phyloP scores from a whole-genome alignment of 2,888 invertebrate species.

The Neoascia interrupta region DNA sequence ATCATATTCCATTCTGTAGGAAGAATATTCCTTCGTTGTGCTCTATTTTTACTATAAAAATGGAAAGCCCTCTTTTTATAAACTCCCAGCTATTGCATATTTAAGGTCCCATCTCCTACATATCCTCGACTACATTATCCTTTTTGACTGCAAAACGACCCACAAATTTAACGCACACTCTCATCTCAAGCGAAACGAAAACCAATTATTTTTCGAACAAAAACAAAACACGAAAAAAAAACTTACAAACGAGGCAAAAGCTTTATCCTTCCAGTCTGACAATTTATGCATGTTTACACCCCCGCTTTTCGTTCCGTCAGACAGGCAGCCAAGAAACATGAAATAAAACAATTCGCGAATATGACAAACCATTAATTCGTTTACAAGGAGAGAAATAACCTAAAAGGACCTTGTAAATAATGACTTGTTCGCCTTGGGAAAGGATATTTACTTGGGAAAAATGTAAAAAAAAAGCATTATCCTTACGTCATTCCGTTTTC shows the following conservation, averaged over 20 bases:
- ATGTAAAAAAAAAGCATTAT: too few relatives aligned
- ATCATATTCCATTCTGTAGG: too few relatives aligned
- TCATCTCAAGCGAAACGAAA: conserved; percentile 54
- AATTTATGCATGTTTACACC: conserved; percentile 59
- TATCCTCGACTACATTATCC: conserved; percentile 30
- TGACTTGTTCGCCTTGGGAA: too few relatives aligned
- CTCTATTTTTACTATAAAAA: too few relatives aligned
- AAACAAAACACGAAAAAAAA: conserved; percentile 52
- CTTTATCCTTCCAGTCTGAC: conserved; percentile 55
- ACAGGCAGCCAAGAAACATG: conserved; percentile 18
- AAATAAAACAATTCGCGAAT: conserved; percentile 26
- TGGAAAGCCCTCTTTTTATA: too few relatives aligned
- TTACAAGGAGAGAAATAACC: too few relatives aligned
- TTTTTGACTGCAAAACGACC: conserved; percentile 27
- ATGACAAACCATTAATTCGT: conserved; percentile 25
- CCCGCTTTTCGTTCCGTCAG: conserved; percentile 19
- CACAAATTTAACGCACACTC: conserved; percentile 39
- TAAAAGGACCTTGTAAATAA: too few relatives aligned
- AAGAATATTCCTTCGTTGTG: too few relatives aligned
- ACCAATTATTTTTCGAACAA: conserved; percentile 53
- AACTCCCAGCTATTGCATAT: conserved; percentile 38
- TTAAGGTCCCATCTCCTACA: conserved; percentile 18
- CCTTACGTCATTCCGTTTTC: conserved; percentile 65
- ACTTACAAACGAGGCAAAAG: conserved; percentile 42
- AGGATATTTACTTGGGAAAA: too few relatives aligned